Conservation (phyloP, 2,113 vertebrate genomes). For the Oreochromis niloticus region DNA sequence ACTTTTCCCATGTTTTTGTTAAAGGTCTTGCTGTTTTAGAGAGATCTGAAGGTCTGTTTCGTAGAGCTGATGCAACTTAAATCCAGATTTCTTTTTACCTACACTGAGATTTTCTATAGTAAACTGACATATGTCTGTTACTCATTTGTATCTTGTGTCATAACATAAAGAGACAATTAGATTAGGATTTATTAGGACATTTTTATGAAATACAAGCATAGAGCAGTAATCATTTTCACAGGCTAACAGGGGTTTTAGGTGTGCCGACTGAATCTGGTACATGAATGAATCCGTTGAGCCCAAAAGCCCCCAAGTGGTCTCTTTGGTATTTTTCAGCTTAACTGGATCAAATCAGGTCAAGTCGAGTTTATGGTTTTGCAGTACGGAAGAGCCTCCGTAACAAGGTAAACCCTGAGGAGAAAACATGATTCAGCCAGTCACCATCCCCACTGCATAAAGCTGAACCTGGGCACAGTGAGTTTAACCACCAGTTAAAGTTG, state of each 20-base stretch:
- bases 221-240: not conserved
- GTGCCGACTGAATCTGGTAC: not conserved
- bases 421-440: not conserved
- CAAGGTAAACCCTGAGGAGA: not conserved
- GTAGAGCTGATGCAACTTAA: rapidly evolving
- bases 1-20: not conserved
- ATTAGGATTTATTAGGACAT: not conserved
- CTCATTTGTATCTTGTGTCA: not conserved
- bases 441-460: not conserved
- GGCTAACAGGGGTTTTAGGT: not conserved
- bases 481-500: not conserved
- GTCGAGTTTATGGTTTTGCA: not conserved
- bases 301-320: not conserved
- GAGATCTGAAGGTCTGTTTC: rapidly evolving
- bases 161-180: not conserved
- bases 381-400: not conserved
- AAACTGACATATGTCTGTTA: not conserved
- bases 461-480: not conserved
- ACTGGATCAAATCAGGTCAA: not conserved
- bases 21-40: not conserved
- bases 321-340: not conserved
- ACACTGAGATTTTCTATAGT: not conserved
- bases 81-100: not conserved
- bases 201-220: not conserved
- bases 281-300: not conserved